Evolutionary conservation across 2,888 invertebrate genomes (phyloP), one percentile per base, ranked within the genome.

Genomic region (Phorcus lineatus): DNA sequence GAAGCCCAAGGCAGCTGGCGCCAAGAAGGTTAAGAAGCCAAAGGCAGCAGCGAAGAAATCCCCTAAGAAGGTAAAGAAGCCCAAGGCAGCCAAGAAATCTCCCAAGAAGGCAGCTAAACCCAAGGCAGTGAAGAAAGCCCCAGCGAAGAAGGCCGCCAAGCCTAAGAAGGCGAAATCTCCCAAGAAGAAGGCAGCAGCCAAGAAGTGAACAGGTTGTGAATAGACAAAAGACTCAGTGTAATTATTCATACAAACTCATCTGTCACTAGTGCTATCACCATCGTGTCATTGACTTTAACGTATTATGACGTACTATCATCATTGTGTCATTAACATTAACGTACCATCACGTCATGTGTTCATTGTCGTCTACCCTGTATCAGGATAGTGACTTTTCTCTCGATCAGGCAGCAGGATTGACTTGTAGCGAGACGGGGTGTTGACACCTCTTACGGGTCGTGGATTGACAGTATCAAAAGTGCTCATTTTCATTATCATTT

Each of bases 141-240:
- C 83, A 47, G 54, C 76, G 0, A 82, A 76, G 36, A 85, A 82
- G 70, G 75, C 84, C 22, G 80, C 79, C 36, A 83, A 83, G 31
- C 79, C 84, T 16, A 85, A 85, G 78, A 88, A 87, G 75, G 53
- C 84, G 9, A 86, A 84, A 76, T 77, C 83, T 13, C 82, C 86
- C 40, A 82, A 83, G 66, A 84, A 86, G 83, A 87, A 87, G 82
- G 79, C 82, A 16, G 77, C 86, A 11, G 76, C 78, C 9, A 83
- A 82, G 74, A 81, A 82, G 78, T 80, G 36, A 78, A 78, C 19
- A 55, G n/a, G 36, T 76, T 75, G 74, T 75, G 70, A 70, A 57
- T 19, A 7, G 36, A 70, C 40, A 1, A 16, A 47, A 47, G 47
- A 36, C 70, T 67, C 31, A 55, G 36, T 70, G 70, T 70, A 70